Evolutionary conservation across 1,140 invertebrate genomes (phyloP).

Genomic region (Melanaphis sacchari): DNA sequence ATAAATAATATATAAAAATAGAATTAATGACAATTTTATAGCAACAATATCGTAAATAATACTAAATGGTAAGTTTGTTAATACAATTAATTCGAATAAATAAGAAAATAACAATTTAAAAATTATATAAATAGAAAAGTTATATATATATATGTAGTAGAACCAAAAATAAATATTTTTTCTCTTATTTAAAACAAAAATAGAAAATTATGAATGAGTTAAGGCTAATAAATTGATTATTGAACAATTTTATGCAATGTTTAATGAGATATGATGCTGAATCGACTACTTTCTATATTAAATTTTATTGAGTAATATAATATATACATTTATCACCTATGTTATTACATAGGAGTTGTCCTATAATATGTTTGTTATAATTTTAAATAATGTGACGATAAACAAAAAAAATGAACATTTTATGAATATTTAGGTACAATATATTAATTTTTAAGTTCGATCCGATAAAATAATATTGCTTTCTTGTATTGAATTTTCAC

Average conservation of each 20-base stretch:
- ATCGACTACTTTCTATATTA: neutral
- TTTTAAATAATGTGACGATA: neutral
- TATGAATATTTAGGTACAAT: neutral
- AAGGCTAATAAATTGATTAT: neutral
- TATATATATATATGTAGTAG: too few relatives aligned
- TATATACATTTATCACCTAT: neutral
- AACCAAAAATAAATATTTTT: too few relatives aligned
- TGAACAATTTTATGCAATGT: neutral
- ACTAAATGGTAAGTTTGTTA: too few relatives aligned
- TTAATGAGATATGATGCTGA: neutral
- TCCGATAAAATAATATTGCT: neutral
- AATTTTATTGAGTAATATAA: neutral
- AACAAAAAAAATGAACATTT: neutral
- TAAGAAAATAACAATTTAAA: too few relatives aligned
- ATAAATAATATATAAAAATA: too few relatives aligned
- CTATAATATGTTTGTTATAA: neutral
- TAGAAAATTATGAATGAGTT: too few relatives aligned
- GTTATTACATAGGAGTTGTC: neutral
- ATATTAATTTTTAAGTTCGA: neutral
- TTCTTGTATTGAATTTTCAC: neutral
- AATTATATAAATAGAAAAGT: too few relatives aligned
- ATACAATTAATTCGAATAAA: too few relatives aligned
- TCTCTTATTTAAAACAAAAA: too few relatives aligned
- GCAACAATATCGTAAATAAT: too few relatives aligned
- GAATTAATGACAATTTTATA: too few relatives aligned